A percentile compares a stretch with the other conserved stretches of the same genome.
Evolutionary conservation across 2,113 vertebrate species (phyloP).

Genomic region (Ornithorhynchus anatinus): DNA sequence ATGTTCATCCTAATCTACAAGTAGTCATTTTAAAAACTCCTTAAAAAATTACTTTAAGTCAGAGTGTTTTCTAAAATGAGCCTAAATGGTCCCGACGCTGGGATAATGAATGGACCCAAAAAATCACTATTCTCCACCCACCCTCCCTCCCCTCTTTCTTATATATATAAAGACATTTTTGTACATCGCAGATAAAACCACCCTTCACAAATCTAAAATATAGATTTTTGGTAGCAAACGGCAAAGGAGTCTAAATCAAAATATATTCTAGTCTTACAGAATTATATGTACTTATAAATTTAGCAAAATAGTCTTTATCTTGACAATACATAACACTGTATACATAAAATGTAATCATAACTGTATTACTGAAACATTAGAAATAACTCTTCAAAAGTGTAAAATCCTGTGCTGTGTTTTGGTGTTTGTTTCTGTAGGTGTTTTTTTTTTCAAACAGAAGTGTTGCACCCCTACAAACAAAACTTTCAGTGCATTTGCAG

Average conservation of each 20-base stretch:
- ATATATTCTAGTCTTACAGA: conserved; percentile 75
- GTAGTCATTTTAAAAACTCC: not conserved
- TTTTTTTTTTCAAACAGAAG: conserved; percentile 47
- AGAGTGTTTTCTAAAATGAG: conserved; percentile 28
- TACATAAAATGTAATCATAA: conserved; percentile 67
- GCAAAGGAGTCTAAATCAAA: conserved; percentile 69
- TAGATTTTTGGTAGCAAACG: conserved; percentile 69
- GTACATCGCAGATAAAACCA: conserved; percentile 49
- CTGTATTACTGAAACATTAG: conserved; percentile 64
- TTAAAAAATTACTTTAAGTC: conserved; percentile 6
- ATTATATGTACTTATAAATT: conserved; percentile 65
- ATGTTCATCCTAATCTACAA: not conserved
- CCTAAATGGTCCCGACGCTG: conserved; percentile 3
- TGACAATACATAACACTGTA: conserved; percentile 72
- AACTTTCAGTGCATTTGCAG: conserved; percentile 68
- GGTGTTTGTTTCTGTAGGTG: no score
- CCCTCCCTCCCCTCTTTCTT: not conserved
- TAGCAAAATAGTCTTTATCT: conserved; percentile 74
- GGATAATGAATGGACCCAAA: conserved; percentile 25
- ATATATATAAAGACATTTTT: conserved; percentile 28
- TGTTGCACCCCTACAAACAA: conserved; percentile 48
- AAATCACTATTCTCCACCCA: conserved; percentile 29
- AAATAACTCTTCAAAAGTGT: conserved; percentile 64
- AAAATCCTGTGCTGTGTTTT: no score
- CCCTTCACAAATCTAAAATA: conserved; percentile 66